These are phyloP conservation scores for Oligia strigilis DNA, from an alignment of 2,888 invertebrate species.

Conservation along the genomic window DNA sequence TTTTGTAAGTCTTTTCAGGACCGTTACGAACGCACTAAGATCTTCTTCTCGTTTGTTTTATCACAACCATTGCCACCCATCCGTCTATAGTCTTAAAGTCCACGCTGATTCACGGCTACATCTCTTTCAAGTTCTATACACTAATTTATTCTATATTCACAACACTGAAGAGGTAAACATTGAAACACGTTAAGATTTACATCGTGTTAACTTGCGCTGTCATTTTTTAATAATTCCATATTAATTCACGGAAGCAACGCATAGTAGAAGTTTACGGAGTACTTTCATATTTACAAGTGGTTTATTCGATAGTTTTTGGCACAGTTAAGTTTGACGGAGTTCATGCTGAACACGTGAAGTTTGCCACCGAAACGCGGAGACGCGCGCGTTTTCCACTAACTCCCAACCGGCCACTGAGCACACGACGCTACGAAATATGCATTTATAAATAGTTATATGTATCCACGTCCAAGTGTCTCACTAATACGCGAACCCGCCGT, in stretches of 20 bases:
- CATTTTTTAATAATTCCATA: slow-evolving; percentile 74
- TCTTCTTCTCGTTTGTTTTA: slow-evolving; percentile 73
- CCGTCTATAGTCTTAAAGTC: slow-evolving; percentile 73
- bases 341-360: slow-evolving; percentile 79
- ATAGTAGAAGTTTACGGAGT: slow-evolving; percentile 63
- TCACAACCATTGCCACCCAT: slow-evolving; percentile 85
- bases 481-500: slow-evolving; percentile 78
- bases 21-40: slow-evolving; percentile 72
- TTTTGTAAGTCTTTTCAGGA: slow-evolving; percentile 77
- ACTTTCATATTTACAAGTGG: slow-evolving; percentile 74
- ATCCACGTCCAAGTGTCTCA: slow-evolving; percentile 80
- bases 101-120: slow-evolving; percentile 73
- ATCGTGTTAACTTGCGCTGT: slow-evolving; percentile 80
- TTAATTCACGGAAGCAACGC: slow-evolving; percentile 79
- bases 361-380: slow-evolving; percentile 71
- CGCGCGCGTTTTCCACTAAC: slow-evolving; percentile 78
- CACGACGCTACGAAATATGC: slow-evolving; percentile 80
- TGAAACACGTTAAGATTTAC: slow-evolving; percentile 81
- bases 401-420: slow-evolving; percentile 79
- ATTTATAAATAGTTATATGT: slow-evolving; percentile 88
- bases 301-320: slow-evolving; percentile 83
- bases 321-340: slow-evolving; percentile 80
- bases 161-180: slow-evolving; percentile 90
- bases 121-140: slow-evolving; percentile 70
- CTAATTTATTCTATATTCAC: slow-evolving; percentile 86